Base-by-base conservation (phyloP, 2,797 vertebrate species). In the Clarias laeviceps region DNA sequence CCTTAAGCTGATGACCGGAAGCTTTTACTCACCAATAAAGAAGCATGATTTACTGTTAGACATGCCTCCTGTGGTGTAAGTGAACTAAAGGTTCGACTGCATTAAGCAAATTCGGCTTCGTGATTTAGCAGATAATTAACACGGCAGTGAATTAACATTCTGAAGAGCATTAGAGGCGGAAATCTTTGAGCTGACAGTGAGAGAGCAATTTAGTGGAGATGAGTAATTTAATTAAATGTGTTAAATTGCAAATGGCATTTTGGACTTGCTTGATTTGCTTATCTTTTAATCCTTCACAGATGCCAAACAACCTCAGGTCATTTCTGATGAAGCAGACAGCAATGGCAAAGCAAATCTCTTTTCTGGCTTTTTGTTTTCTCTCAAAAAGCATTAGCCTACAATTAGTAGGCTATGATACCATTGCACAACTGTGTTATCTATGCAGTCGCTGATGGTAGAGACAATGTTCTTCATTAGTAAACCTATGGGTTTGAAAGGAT, bases 81-180 rank as follows among this genome's bases (percentile, higher is more conserved):
- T 90, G 90, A 92, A 91, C 81, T 84, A 73, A 81, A 88, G 86
- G 86, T 91, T 90, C 88, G 82, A 85, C 84, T 91, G 88, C 88
- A 91, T 89, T 92, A 87, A 91, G 62, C 73, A 83, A 91, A 90
- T 91, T 92, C 87, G 85, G 83, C 84, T 82, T 89, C 83, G 83
- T 87, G 82, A 89, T 92, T 93, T 88, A 90, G 86, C 69, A 87
- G 87, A 90, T 90, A 88, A 91, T 91, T 89, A 92, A 89, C 87
- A 90, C 85, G 79, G 7, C n/a, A 74, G 64, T 76, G 83, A 88
- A 88, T 89, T 85, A 84, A 87, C 72, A 83, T 83, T 84, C 87
- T 80, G 62, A 61, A 79, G 61, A 74, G 82, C 73, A 83, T 18
- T 83, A 80, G 77, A 76, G 80, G 69, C 45, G 32, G 65, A 86